Conservation (phyloP, 2,113 vertebrate species). For the Rhinoderma darwinii region DNA sequence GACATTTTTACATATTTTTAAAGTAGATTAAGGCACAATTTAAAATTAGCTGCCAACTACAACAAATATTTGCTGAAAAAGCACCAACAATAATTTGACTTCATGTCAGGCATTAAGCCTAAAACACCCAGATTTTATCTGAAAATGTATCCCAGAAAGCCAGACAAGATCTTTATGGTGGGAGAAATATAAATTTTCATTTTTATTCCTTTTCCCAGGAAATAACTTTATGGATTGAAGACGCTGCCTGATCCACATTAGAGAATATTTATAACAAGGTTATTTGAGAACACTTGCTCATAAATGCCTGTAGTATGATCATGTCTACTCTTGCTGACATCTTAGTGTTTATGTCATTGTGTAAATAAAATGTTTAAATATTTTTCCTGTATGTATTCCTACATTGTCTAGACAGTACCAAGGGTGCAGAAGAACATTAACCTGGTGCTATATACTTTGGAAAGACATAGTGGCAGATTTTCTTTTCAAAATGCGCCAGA, state of each 20-base stretch:
- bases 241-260: neutral
- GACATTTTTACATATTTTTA: slow-evolving; percentile 39
- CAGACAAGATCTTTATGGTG: slow-evolving; percentile 29
- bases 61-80: slow-evolving; percentile 58
- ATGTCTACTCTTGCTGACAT: neutral
- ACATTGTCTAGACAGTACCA: neutral
- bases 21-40: slow-evolving; percentile 45
- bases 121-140: slow-evolving; percentile 53
- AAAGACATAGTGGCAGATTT: too few relatives aligned
- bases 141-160: slow-evolving; percentile 30
- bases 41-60: slow-evolving; percentile 50
- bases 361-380: neutral
- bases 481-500: too few relatives aligned
- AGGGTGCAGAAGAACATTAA: neutral
- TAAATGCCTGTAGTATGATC: neutral
- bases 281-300: slow-evolving; percentile 17
- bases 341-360: neutral
- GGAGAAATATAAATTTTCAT: slow-evolving; percentile 35
- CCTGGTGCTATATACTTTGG: too few relatives aligned
- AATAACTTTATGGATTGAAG: slow-evolving; percentile 29
- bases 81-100: slow-evolving; percentile 47
- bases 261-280: neutral
- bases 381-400: neutral
- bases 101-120: slow-evolving; percentile 39
- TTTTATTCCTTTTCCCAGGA: slow-evolving; percentile 22